Evolutionary conservation across 2,888 invertebrate genomes (phyloP).

Genomic region (Cantharis flavilabris): DNA sequence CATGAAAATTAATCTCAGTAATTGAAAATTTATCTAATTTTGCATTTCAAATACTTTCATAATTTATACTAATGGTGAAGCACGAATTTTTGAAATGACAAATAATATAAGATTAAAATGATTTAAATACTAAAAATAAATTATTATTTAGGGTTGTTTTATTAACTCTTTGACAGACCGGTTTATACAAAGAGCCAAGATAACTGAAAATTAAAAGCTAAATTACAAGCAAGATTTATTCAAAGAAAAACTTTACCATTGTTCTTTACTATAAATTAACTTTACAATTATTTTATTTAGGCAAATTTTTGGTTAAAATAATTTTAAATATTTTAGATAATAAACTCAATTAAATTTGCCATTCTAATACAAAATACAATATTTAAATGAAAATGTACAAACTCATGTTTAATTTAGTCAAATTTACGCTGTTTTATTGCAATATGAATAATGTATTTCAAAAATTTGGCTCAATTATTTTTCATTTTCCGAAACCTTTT

Average conservation of each 20-base stretch:
- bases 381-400: background rate
- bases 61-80: background rate
- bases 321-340: background rate
- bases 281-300: background rate
- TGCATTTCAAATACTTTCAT: background rate
- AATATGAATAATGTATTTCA: background rate
- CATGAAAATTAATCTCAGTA: background rate
- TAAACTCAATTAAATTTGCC: background rate
- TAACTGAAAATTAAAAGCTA: slow-evolving; percentile 19
- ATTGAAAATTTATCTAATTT: background rate
- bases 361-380: background rate
- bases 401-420: background rate
- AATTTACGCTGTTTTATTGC: background rate
- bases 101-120: background rate
- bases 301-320: background rate
- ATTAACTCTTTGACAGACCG: slow-evolving; percentile 16
- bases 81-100: background rate
- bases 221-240: slow-evolving; percentile 13
- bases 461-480: background rate
- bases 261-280: slow-evolving; percentile 1
- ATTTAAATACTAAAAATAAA: slow-evolving; percentile 3
- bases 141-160: slow-evolving; percentile 18
- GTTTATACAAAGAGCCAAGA: slow-evolving; percentile 16
- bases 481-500: background rate
- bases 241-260: slow-evolving; percentile 13